Evolutionary conservation across 2,888 invertebrate genomes (phyloP), one percentile per base, ranked within the genome.

Genomic region (Dione juno): DNA sequence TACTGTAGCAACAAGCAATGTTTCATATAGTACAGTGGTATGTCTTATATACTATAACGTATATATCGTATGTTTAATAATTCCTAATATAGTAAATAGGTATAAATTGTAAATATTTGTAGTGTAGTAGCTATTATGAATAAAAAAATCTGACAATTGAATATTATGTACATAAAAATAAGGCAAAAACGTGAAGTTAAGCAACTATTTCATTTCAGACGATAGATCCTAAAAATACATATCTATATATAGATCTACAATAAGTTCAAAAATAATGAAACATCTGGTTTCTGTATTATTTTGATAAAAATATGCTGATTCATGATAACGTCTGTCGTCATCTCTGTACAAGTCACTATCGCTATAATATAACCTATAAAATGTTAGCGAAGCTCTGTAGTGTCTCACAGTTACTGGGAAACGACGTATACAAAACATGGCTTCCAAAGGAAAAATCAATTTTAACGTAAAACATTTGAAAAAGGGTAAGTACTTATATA

Each of bases 391-490:
- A 37, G 54, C 37, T 35, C 50, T 53, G 35, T 53, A 57, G 35
- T 54, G 54, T 57, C 9, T 37, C n/a, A 37, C 7, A 37, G 37
- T n/a, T 57, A 37, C 37, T 37, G 37, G 5, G n/a, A 57, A 35
- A 37, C 11, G 54, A 37, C 54, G 54, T 16, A 16, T 6, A 57
- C 0, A 57, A 11, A 57, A 57, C 11, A 57, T 57, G 54, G 37
- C 54, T 11, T 14, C 37, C 5, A 35, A 16, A 57, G 54, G 37
- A 57, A 57, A 57, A 57, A 57, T 57, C 54, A 37, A 57, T 57
- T 57, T 57, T 57, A 37, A 57, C 16, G 54, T 57, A 57, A 57
- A 57, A 57, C 54, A 57, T 57, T 57, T 57, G 11, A 57, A 57
- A 57, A 57, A 57, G 9, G 54, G 37, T 57, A 37, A 37, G 16